A percentile compares a stretch with the other conserved stretches of the same genome.
These are phyloP conservation scores for Argyresthia goedartella DNA, from an alignment of 2,888 invertebrate species.

Conservation along the genomic window DNA sequence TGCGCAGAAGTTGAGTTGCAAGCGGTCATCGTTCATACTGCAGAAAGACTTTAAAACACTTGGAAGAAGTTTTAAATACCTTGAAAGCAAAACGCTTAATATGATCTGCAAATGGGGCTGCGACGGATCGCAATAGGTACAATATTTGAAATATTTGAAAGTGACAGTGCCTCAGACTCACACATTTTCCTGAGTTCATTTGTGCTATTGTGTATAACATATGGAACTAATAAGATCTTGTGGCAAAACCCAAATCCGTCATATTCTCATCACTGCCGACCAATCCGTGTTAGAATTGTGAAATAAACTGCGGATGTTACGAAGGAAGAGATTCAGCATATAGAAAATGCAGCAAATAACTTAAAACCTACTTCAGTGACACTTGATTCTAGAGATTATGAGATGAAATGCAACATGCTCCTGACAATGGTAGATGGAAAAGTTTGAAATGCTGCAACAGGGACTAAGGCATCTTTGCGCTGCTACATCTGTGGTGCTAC, in stretches of 20 bases:
- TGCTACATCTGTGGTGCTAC: conserved; percentile 30
- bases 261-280: not conserved
- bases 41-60: not conserved
- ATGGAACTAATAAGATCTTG: not conserved
- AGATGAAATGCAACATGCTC: not conserved
- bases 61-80: not conserved
- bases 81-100: not conserved
- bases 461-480: conserved; percentile 20
- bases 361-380: not conserved
- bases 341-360: not conserved
- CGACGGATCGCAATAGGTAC: not conserved
- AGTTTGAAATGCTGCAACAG: conserved; percentile 9
- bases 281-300: not conserved
- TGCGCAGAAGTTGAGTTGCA: not conserved
- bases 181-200: conserved; percentile 1
- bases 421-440: not conserved
- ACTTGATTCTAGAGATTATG: not conserved
- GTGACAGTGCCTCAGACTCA: not conserved
- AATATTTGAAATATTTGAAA: not conserved
- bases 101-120: not conserved
- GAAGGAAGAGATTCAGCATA: not conserved
- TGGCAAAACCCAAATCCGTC: not conserved
- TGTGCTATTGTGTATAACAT: not conserved
- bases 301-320: not conserved
- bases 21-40: not conserved